Evolutionary conservation across 2,888 invertebrate species (phyloP), one percentile per base, ranked within the genome.

Genomic region (Ectemnius continuus): DNA sequence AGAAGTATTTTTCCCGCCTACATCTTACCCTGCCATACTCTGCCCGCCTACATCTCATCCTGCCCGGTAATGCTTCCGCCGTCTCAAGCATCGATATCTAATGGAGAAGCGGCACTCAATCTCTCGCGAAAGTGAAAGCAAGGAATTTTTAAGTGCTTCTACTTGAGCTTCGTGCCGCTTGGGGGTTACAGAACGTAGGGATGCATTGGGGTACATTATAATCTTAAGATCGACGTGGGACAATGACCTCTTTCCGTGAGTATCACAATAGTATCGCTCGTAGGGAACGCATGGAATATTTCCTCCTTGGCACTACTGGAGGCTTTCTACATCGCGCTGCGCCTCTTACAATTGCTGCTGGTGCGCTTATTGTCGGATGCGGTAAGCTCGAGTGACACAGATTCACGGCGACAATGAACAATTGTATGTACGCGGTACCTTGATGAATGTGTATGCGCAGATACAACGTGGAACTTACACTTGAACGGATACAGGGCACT

Each of bases 261-360:
- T 85, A 85, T 85, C 85, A 85, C 85, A 85, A 85, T 80, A 83
- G 75, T 82, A 82, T 83, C 83, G 77, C 78, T 74, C 78, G 77
- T 52, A 83, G 79, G 83, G 84, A 85, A 83, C 85, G 84, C 36
- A 11, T 83, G 70, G 67, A 75, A 82, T 78, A 79, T 73, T 66
- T 80, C 73, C 76, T 61, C 71, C 74, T 58, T 23, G 74, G 74
- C 73, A 67, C 60, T n/a, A 67, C 23, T 2, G 23, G 3, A 23
- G 23, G 3, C 23, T 23, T 23, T 23, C 23, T 23, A 23, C 23
- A 23, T 23, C 23, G 23, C 23, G 3, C 23, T 23, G 28, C 26
- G 20, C 48, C 66, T 75, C 20, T 64, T 59, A 67, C 65, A 74
- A 45, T 58, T 48, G 67, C 60, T 75, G 48, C 47, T 28, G 28